A percentile compares a stretch with the other conserved stretches of the same genome.
Evolutionary conservation across 2,888 invertebrate species (phyloP).

Genomic region (Globia sparganii): DNA sequence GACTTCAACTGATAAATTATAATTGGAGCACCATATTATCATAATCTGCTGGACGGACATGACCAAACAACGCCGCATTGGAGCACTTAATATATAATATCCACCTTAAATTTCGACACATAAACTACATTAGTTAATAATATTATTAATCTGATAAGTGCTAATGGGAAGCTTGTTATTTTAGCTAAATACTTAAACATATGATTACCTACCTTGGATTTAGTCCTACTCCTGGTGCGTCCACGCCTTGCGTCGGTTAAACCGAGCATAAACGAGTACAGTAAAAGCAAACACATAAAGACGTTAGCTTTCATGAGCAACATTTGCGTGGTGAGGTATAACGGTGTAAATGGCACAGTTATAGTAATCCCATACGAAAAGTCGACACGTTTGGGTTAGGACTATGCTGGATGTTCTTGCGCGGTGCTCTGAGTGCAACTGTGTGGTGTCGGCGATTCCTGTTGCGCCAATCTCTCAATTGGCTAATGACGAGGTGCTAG

Average conservation of each 20-base stretch:
- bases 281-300: conserved; percentile 72
- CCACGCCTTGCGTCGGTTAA: conserved; percentile 91
- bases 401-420: conserved; percentile 70
- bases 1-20: conserved; percentile 1
- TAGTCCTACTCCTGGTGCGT: conserved; percentile 93
- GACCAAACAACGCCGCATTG: background rate
- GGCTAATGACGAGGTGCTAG: conserved; percentile 85
- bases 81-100: background rate
- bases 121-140: background rate
- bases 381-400: conserved; percentile 34
- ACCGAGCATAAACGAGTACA: conserved; percentile 74
- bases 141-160: background rate
- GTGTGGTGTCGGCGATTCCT: conserved; percentile 75
- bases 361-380: conserved; percentile 49
- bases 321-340: conserved; percentile 69
- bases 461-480: conserved; percentile 86
- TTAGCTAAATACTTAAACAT: conserved; percentile 3
- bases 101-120: background rate
- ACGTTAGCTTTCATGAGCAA: conserved; percentile 73
- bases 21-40: conserved; percentile 17
- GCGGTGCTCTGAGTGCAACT: conserved; percentile 77
- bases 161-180: conserved; percentile 4
- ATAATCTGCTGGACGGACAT: background rate
- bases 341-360: conserved; percentile 32
- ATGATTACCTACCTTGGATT: conserved; percentile 93